A percentile compares a stretch with the other conserved stretches of the same genome.
Conservation (phyloP, 2,888 invertebrate genomes). For the Chrysotoxum bicinctum region DNA sequence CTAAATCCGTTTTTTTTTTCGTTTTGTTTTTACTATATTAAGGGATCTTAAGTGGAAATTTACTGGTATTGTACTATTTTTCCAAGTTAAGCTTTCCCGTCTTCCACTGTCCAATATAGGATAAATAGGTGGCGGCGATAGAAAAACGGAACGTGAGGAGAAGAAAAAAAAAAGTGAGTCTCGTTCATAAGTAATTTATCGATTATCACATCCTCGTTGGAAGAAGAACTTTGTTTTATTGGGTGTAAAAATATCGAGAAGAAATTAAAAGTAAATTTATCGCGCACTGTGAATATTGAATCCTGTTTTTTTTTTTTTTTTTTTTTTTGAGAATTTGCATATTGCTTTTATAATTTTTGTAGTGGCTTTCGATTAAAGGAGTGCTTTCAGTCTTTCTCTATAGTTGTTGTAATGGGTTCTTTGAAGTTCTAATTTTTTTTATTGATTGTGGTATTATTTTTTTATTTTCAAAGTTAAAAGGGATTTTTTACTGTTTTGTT, state of each 20-base stretch:
- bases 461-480: background rate
- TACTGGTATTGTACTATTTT: background rate
- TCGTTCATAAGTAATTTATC: slow-evolving; percentile 66
- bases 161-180: background rate
- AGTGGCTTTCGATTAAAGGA: slow-evolving; percentile 22
- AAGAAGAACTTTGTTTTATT: slow-evolving; percentile 51
- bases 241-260: slow-evolving; percentile 60
- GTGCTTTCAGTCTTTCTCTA: background rate
- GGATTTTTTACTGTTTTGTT: background rate
- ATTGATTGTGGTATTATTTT: slow-evolving; percentile 6
- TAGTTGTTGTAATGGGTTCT: background rate
- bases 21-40: too few relatives aligned
- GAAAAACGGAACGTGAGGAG: background rate
- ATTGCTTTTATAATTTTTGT: slow-evolving; percentile 33
- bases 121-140: background rate
- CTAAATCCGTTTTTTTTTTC: too few relatives aligned
- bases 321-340: slow-evolving; percentile 39
- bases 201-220: slow-evolving; percentile 60
- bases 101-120: background rate
- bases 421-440: slow-evolving; percentile 6
- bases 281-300: slow-evolving; percentile 57
- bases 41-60: background rate
- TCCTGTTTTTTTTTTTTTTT: slow-evolving; percentile 24
- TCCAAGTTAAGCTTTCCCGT: background rate
- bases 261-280: slow-evolving; percentile 59